These are phyloP conservation scores for Liolophura sinensis DNA, from an alignment of 1,140 invertebrate genomes.

Conservation along the genomic window DNA sequence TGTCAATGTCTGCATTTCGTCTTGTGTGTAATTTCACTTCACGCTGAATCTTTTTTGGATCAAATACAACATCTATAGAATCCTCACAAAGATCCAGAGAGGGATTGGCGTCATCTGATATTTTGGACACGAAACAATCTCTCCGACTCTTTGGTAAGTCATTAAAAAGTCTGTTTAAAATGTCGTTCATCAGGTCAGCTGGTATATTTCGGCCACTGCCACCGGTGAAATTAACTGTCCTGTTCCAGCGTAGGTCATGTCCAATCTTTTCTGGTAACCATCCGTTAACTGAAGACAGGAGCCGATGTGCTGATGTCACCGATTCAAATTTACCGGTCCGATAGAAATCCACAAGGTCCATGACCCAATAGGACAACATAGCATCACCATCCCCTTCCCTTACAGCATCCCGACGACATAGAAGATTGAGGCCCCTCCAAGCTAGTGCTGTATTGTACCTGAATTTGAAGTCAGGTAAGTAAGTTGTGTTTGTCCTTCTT, in stretches of 20 bases:
- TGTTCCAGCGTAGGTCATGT: conserved; percentile 16
- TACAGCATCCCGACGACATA: conserved; percentile 24
- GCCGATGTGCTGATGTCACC: conserved; percentile 17
- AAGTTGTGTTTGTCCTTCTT: neutral
- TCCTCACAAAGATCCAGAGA: conserved; percentile 19
- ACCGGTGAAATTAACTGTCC: conserved; percentile 21
- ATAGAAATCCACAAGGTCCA: conserved; percentile 22
- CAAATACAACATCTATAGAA: conserved; percentile 14
- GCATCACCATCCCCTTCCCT: conserved; percentile 25
- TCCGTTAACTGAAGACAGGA: conserved; percentile 12
- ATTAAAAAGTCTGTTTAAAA: conserved; percentile 21
- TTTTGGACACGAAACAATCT: conserved; percentile 16
- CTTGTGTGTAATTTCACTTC: conserved; percentile 4
- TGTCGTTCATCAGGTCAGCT: conserved; percentile 24
- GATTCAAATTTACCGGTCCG: conserved; percentile 17
- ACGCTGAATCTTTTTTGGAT: conserved; percentile 17
- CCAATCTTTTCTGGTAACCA: conserved; percentile 15
- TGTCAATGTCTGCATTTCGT: too few relatives aligned
- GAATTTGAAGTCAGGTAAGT: conserved; percentile 6
- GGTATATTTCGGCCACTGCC: conserved; percentile 21
- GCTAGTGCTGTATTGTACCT: conserved; percentile 13
- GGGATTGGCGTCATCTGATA: conserved; percentile 19
- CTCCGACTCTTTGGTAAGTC: conserved; percentile 15
- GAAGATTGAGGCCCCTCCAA: conserved; percentile 26
- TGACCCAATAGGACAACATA: conserved; percentile 19